Conservation (phyloP, 2,888 invertebrate genomes). For the Aphrophora alni region DNA sequence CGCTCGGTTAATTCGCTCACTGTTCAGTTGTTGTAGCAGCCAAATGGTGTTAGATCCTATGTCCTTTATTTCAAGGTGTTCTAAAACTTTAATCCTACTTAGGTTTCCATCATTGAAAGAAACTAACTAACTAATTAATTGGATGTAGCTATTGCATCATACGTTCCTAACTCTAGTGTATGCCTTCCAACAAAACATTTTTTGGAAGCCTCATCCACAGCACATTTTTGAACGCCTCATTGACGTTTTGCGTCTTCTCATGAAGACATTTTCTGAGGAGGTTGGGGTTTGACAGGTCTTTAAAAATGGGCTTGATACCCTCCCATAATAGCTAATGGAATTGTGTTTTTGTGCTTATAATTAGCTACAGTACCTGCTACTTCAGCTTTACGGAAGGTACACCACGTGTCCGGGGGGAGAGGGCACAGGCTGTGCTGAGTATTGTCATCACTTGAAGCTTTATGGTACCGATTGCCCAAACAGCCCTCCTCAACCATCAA, state of each 20-base stretch:
- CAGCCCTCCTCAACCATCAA: conserved; percentile 20
- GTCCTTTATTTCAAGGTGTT: not conserved
- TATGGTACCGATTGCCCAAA: conserved; percentile 21
- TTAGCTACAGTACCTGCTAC: not conserved
- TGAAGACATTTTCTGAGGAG: conserved; percentile 19
- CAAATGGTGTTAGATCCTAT: not conserved
- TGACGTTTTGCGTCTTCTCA: conserved; percentile 15
- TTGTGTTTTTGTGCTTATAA: not conserved
- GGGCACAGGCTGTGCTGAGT: conserved; percentile 2
- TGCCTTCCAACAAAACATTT: conserved; percentile 18
- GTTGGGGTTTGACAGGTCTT: not conserved
- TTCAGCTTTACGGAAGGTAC: not conserved
- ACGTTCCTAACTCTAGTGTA: not conserved
- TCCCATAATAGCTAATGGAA: not conserved
- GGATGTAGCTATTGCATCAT: conserved; percentile 8
- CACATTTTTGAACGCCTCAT: conserved; percentile 12
- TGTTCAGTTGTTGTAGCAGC: not conserved
- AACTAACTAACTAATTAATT: no score
- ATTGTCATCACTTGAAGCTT: not conserved
- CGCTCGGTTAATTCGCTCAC: no score
- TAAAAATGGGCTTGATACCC: not conserved
- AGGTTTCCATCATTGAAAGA: conserved; percentile 22
- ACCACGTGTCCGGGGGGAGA: not conserved
- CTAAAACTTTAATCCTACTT: not conserved
- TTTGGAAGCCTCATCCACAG: conserved; percentile 12